These are phyloP conservation scores for Atrichornis clamosus DNA, from an alignment of 2,113 vertebrate species.

Conservation along the genomic window DNA sequence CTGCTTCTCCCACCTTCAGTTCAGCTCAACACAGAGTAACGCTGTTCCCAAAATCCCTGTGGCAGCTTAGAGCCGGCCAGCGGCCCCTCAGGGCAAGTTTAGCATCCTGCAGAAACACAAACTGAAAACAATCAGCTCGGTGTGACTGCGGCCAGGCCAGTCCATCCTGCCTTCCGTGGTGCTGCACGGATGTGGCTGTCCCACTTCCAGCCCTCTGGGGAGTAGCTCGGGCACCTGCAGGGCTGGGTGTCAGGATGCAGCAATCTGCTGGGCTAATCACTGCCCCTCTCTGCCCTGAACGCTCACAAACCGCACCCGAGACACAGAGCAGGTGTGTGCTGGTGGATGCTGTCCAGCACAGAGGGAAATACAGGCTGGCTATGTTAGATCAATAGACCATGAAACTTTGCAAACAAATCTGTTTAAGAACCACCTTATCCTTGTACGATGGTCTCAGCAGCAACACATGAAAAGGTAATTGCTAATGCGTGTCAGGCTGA, in stretches of 20 bases:
- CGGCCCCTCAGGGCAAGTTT: neutral
- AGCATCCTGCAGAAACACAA: neutral
- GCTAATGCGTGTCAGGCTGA: neutral
- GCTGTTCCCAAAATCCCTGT: neutral
- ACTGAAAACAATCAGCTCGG: accelerated
- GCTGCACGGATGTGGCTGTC: neutral
- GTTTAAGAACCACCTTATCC: neutral
- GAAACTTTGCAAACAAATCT: neutral
- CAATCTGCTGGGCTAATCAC: neutral
- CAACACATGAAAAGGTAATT: neutral
- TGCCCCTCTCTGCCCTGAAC: neutral
- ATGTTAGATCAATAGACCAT: too few species aligned
- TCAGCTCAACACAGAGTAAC: neutral
- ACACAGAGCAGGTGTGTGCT: accelerated
- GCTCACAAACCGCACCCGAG: neutral
- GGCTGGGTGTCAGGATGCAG: neutral
- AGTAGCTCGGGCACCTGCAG: neutral
- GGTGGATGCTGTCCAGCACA: neutral
- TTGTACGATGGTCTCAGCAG: neutral
- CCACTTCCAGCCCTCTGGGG: neutral
- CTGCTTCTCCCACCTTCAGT: neutral
- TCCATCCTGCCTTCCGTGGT: accelerated
- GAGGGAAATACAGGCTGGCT: neutral
- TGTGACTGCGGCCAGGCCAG: neutral
- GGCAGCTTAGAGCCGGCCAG: neutral